A percentile compares a stretch with the other conserved stretches of the same genome.
These are phyloP conservation scores for Sussaba pulchella DNA, from an alignment of 2,888 invertebrate genomes.

Conservation along the genomic window DNA sequence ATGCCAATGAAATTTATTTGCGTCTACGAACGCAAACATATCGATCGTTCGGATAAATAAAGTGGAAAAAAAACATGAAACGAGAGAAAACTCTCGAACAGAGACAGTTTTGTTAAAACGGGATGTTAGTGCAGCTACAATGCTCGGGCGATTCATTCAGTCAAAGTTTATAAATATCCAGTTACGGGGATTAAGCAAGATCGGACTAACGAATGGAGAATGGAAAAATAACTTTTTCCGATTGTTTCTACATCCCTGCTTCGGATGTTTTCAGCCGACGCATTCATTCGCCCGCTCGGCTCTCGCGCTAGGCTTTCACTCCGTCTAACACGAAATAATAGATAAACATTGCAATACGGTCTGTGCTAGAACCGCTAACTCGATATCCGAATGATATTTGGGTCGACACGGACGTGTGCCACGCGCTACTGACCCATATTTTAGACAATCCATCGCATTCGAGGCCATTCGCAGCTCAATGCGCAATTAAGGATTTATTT, in stretches of 20 bases:
- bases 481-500: conserved; percentile 6
- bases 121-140: neutral
- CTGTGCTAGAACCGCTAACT: neutral
- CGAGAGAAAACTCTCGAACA: neutral
- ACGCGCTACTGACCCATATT: neutral
- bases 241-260: conserved; percentile 39
- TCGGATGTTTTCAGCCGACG: conserved; percentile 46
- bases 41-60: conserved; percentile 1
- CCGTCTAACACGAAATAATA: conserved; percentile 6
- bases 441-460: neutral
- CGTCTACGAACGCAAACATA: neutral
- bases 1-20: no score
- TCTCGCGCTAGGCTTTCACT: conserved; percentile 8
- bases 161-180: conserved; percentile 18
- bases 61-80: neutral
- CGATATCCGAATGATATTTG: neutral
- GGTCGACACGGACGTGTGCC: neutral
- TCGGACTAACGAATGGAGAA: conserved; percentile 21
- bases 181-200: conserved; percentile 19
- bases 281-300: conserved; percentile 39
- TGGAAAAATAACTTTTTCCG: conserved; percentile 37
- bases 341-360: neutral
- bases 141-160: neutral
- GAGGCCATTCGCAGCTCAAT: neutral
- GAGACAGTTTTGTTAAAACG: neutral